These are phyloP conservation scores for Ellobium chinense DNA, from an alignment of 2,888 invertebrate species.

Conservation along the genomic window DNA sequence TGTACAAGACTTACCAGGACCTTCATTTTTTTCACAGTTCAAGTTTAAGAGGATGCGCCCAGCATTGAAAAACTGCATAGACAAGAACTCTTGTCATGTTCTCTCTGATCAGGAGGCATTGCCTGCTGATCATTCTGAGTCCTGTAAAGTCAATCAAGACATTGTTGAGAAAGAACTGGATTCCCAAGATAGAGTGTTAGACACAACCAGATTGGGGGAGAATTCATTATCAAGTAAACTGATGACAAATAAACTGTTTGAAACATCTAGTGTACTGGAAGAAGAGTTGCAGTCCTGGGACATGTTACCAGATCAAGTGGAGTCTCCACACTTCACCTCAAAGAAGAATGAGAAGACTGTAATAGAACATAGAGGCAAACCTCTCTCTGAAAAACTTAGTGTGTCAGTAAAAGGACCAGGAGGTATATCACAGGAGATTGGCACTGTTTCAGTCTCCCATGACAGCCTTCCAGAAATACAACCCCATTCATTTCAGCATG, in stretches of 20 bases:
- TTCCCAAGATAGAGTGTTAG: neutral
- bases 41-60: neutral
- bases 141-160: neutral
- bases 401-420: no score
- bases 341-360: neutral
- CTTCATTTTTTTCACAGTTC: slow-evolving; percentile 10
- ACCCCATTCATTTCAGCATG: no score
- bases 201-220: no score
- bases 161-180: neutral
- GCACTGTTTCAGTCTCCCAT: neutral
- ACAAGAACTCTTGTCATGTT: no score
- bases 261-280: neutral
- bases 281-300: neutral
- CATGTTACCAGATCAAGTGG: neutral
- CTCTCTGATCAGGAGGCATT: no score
- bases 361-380: no score
- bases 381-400: no score
- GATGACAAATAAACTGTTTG: slow-evolving; percentile 11
- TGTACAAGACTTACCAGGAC: no score
- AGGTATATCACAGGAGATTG: no score
- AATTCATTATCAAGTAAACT: neutral
- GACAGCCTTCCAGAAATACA: neutral
- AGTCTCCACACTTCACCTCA: neutral
- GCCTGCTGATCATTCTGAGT: neutral
- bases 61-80: no score